phyloP scores from a whole-genome alignment of 2,888 invertebrate species.

The Prosopocoilus inquinatus region DNA sequence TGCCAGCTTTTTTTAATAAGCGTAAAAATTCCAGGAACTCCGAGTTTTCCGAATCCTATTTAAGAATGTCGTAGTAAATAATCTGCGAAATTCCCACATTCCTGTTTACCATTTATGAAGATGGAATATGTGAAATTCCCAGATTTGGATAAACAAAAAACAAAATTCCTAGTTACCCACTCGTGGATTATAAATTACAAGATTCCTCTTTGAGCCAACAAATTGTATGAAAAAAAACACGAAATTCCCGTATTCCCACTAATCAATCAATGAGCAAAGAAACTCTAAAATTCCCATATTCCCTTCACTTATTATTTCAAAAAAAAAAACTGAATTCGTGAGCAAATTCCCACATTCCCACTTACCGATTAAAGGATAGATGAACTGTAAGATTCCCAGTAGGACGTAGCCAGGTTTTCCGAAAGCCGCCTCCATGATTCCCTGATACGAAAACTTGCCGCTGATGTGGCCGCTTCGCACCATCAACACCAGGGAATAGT shows the following conservation, averaged over 20 bases:
- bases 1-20: no score
- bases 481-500: constrained; percentile 79
- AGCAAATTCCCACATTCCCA: neutral
- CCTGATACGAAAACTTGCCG: constrained; percentile 74
- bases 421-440: constrained; percentile 78
- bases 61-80: no score
- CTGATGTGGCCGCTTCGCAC: constrained; percentile 72
- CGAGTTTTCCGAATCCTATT: no score
- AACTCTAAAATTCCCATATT: no score
- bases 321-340: constrained; percentile 3
- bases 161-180: no score
- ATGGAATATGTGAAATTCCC: no score
- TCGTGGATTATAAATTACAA: no score
- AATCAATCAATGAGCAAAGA: neutral
- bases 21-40: no score
- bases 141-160: no score
- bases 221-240: neutral
- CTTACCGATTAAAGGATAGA: constrained; percentile 81
- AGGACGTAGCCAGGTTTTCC: constrained; percentile 75
- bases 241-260: neutral
- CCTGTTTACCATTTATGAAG: no score
- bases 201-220: no score
- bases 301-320: neutral
- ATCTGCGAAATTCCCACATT: no score
- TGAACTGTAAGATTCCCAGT: constrained; percentile 72